Percentiles rank a stretch among this genome's conserved stretches.
These are phyloP conservation scores for Philopotamus ludificatus DNA, from an alignment of 1,140 invertebrate species.

Conservation along the genomic window DNA sequence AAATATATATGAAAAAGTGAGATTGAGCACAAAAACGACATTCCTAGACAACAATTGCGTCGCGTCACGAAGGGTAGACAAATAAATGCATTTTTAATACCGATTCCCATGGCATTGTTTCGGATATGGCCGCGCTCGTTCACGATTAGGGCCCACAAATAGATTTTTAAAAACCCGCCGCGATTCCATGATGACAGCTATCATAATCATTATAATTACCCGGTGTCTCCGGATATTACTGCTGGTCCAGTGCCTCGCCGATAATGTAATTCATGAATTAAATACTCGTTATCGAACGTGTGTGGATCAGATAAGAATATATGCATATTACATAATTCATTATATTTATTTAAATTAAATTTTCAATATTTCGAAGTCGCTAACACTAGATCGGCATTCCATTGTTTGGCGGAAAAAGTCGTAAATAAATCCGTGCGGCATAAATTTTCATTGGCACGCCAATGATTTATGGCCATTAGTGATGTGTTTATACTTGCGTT, in stretches of 20 bases:
- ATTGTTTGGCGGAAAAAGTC: no score
- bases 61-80: background rate
- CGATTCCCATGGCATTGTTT: background rate
- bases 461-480: no score
- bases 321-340: background rate
- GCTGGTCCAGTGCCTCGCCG: conserved; percentile 14
- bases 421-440: no score
- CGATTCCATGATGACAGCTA: conserved; percentile 36
- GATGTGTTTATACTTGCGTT: no score
- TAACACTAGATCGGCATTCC: no score
- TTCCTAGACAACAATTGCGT: no score
- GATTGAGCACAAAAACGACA: no score
- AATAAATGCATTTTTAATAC: conserved; percentile 21
- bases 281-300: conserved; percentile 21
- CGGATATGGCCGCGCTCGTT: conserved; percentile 1
- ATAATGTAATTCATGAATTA: conserved; percentile 18
- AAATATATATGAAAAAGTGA: no score
- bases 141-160: conserved; percentile 25
- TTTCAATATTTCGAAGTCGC: no score
- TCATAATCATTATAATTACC: conserved; percentile 41
- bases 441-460: no score
- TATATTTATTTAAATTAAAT: background rate
- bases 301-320: background rate
- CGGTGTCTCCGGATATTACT: conserved; percentile 35
- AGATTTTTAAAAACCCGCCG: conserved; percentile 22